Percentiles rank a stretch among this genome's conserved stretches.
phyloP scores from a whole-genome alignment of 2,888 invertebrate species.

The Eremobia ochroleuca region DNA sequence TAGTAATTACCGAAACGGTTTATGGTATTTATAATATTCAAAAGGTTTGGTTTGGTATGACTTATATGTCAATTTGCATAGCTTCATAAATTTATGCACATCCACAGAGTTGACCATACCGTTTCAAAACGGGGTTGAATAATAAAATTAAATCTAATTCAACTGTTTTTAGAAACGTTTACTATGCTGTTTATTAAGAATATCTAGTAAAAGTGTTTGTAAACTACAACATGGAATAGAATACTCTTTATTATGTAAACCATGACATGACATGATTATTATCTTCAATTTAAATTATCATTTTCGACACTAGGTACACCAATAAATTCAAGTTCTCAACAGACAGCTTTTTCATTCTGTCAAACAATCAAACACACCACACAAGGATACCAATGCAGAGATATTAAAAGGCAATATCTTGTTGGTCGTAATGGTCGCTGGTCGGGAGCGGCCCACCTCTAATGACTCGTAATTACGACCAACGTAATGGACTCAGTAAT shows the following conservation, averaged over 20 bases:
- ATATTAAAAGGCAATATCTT: slow-evolving; percentile 88
- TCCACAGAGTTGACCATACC: neutral
- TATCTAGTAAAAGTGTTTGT: neutral
- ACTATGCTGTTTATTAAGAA: neutral
- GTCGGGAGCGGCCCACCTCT: slow-evolving; percentile 82
- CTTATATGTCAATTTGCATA: slow-evolving; percentile 8
- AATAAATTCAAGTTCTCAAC: slow-evolving; percentile 14
- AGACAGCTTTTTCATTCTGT: slow-evolving; percentile 35
- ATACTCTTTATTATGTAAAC: too few relatives aligned
- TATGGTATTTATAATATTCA: slow-evolving; percentile 8
- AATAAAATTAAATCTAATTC: neutral
- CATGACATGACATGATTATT: too few relatives aligned
- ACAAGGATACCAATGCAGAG: slow-evolving; percentile 73
- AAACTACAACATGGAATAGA: too few relatives aligned
- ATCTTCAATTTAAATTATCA: neutral
- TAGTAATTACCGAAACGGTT: slow-evolving; percentile 17
- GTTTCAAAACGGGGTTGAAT: neutral
- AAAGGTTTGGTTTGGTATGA: neutral
- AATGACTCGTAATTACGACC: slow-evolving; percentile 89
- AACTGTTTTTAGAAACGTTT: neutral
- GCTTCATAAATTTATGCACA: neutral
- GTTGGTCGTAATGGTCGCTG: slow-evolving; percentile 69
- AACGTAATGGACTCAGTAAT: slow-evolving; percentile 86
- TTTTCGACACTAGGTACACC: neutral
- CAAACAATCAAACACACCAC: slow-evolving; percentile 62